These are phyloP conservation scores for Drosophila ananassae DNA, from an alignment of 1,140 invertebrate genomes.

Conservation along the genomic window DNA sequence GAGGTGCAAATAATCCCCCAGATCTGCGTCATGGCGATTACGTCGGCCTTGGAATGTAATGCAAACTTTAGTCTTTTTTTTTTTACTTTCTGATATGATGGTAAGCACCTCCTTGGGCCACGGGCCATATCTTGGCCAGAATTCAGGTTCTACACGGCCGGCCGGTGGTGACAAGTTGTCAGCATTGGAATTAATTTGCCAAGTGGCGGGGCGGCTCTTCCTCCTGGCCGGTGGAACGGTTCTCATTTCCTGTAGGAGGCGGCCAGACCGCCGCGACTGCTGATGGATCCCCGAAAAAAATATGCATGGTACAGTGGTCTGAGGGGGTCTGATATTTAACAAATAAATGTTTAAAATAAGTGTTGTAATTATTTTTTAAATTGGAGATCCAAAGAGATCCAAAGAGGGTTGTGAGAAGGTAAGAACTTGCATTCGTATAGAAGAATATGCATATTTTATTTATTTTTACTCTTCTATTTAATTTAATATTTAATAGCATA, in stretches of 20 bases:
- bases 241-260: slow-evolving; percentile 29
- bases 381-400: no score
- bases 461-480: no score
- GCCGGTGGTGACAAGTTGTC: slow-evolving; percentile 19
- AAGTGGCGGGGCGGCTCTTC: slow-evolving; percentile 6
- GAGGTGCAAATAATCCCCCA: slow-evolving; percentile 21
- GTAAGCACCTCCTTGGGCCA: background rate
- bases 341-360: no score
- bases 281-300: slow-evolving; percentile 6
- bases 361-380: no score
- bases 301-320: slow-evolving; percentile 10
- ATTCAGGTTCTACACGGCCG: background rate
- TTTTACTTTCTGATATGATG: background rate
- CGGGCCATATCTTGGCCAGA: background rate
- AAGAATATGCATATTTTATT: no score
- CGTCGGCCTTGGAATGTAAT: slow-evolving; percentile 19
- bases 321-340: no score
- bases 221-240: slow-evolving; percentile 24
- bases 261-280: background rate
- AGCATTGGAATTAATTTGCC: slow-evolving; percentile 29
- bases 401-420: no score
- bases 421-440: no score
- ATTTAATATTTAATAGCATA: no score
- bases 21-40: slow-evolving; percentile 28
- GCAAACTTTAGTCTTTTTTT: background rate